Base-by-base conservation (phyloP, 2,888 invertebrate genomes). In the Eupithecia subumbrata region DNA sequence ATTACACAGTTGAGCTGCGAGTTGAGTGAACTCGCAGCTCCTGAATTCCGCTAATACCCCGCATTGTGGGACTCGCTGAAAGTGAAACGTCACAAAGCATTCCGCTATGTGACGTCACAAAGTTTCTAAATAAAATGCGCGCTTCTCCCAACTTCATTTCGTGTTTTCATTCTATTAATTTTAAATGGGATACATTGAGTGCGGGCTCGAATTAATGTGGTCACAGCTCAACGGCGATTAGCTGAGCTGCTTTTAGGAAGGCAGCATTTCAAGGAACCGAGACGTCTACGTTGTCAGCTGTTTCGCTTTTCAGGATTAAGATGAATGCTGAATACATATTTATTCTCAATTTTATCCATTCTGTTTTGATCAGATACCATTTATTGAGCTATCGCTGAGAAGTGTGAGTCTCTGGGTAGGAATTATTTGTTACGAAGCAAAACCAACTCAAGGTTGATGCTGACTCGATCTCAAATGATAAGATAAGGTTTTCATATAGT, bases 141-240 rank as follows among this genome's bases (percentile, higher is more conserved):
- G 76, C 76, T 73, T 76, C 77, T 77, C 79, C 79, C 80, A 77
- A 82, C 82, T 76, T 79, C 77, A 83, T 83, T 86, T 85, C 86
- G 81, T 79, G 84, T 88, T 87, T 87, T 87, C 83, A 84, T 86
- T 85, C 82, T 90, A 90, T 91, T 87, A 89, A 88, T 91, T 88
- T 91, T 91, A 90, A 91, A 92, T 91, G 88, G 89, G 90, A 88
- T 82, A 87, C 87, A 91, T 92, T 89, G 90, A 89, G 25, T 88
- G 84, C 85, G 85, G 87, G 85, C 87, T 89, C 92, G 92, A 92
- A 92, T 92, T 87, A 92, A 89, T 89, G 91, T 86, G 83, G 80
- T 83, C 83, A 81, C 84, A 74, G 74, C 60, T 43, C 7, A 43
- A n/a, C 7, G 5, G 14, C 43, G 48, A 66, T 69, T 25, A 48